Evolutionary conservation across 1,140 invertebrate species (phyloP).

Genomic region (Drosophila grimshawi): DNA sequence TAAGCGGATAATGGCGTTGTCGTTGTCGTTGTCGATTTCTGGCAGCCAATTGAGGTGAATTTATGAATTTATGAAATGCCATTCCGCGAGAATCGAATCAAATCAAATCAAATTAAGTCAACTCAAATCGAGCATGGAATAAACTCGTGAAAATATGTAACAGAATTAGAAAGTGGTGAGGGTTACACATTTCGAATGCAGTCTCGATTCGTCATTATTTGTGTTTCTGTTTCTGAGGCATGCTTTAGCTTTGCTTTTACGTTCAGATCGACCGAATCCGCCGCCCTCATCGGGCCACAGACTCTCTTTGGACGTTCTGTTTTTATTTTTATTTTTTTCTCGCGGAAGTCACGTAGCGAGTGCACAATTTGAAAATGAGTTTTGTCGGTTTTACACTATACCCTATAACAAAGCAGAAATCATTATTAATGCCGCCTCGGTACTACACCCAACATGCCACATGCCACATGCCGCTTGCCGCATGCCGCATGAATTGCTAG

Average conservation of each 20-base stretch:
- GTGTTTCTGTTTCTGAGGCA: conserved; percentile 3
- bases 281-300: too few species aligned
- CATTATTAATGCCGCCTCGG: conserved; percentile 53
- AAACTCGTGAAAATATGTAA: not conserved
- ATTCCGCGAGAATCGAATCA: conserved; percentile 16
- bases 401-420: conserved; percentile 58
- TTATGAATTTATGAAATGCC: conserved; percentile 56
- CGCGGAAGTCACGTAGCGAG: conserved; percentile 78
- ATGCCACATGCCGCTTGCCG: conserved; percentile 29
- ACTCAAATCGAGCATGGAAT: conserved; percentile 10
- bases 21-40: conserved; percentile 59
- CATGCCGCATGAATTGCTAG: conserved; percentile 35
- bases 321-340: conserved; percentile 68
- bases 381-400: conserved; percentile 71
- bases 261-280: conserved; percentile 5
- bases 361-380: conserved; percentile 81
- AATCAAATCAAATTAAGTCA: conserved; percentile 37
- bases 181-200: not conserved
- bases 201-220: not conserved
- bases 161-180: not conserved
- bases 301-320: not conserved
- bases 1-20: conserved; percentile 42
- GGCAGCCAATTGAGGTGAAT: conserved; percentile 38
- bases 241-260: conserved; percentile 23
- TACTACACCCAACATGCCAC: conserved; percentile 26